Conservation (phyloP, 2,113 vertebrate genomes). For the Burhinus oedicnemus region DNA sequence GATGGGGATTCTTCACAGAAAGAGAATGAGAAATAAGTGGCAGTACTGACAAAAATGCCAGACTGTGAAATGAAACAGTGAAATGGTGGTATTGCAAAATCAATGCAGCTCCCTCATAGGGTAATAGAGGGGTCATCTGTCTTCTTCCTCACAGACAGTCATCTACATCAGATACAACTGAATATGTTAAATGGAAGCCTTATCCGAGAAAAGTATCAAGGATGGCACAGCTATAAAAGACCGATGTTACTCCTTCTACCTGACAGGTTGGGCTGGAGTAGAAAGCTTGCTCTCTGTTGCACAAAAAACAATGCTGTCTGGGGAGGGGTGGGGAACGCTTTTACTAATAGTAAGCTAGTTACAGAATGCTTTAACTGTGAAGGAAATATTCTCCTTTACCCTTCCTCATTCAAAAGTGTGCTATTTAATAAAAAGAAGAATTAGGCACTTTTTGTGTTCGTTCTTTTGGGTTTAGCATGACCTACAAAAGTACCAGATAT, state of each 20-base stretch:
- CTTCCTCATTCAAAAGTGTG: neutral
- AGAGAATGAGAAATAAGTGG: conserved; percentile 13
- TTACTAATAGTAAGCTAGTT: neutral
- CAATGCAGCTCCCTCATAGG: neutral
- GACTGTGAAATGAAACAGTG: neutral
- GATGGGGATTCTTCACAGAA: neutral
- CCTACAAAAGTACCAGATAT: neutral
- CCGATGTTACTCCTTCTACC: neutral
- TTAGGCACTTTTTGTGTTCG: neutral
- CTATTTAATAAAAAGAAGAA: neutral
- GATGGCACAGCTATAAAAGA: neutral
- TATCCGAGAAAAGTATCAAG: neutral
- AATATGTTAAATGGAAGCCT: conserved; percentile 19
- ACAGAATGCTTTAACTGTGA: neutral
- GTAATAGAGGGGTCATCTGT: neutral
- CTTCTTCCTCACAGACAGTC: neutral
- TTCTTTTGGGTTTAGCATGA: neutral
- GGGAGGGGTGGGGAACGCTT: neutral
- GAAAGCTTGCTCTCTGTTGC: neutral
- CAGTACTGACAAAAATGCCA: neutral
- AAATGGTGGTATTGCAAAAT: conserved; percentile 18
- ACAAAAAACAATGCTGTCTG: neutral
- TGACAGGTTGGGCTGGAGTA: neutral
- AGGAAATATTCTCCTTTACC: neutral
- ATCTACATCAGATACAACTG: neutral